Base-by-base conservation (phyloP, 2,113 vertebrate species). In the Noturus placidus region DNA sequence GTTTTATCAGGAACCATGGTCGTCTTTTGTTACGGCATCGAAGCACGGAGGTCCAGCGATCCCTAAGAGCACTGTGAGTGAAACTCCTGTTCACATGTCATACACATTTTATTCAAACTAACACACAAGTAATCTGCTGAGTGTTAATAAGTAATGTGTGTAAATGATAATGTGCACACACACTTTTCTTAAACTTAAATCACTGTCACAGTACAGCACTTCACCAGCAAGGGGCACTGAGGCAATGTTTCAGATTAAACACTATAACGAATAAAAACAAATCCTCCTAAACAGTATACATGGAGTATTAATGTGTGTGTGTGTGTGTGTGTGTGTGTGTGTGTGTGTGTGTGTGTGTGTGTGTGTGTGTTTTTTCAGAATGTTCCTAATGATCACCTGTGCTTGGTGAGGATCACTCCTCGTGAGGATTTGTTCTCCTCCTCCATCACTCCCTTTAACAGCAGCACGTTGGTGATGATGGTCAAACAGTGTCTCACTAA, bases 401-500 rank as follows among this genome's bases (percentile, higher is more conserved):
- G 96, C 92, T 94, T 99, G 91, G 93, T 98, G 87, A 95, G 93
- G 50, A 88, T 99, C 88, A 97, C 95, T 86, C 98, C 98, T 83
- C 94, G 92, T 33, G 91, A 77, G 74, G 91, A 96, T 89, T 95
- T 99, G 6, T 99, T 99, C 93, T 94, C 95, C 46, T 89, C 91
- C 20, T 88, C 91, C 84, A 92, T 99, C 91, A 96, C 93, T 52
- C 92, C 96, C 20, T 74, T 93, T 70, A 98, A 97, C 86, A 95
- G 95, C 69, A 54, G 92, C 65, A 92, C 94, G 19, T 96, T 99
- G 92, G 74, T 99, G 88, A 91, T 96, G 90, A 95, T 99, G 97
- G 86, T 99, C 89, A 98, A 97, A 92, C 98, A 99, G 84, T 99
- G 95, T 92, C 91, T 99, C 92, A 94, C 92, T 88, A 98, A 95